These are phyloP conservation scores for Rhabdomys dilectus DNA, from an alignment of 2,113 vertebrate genomes.

Conservation along the genomic window DNA sequence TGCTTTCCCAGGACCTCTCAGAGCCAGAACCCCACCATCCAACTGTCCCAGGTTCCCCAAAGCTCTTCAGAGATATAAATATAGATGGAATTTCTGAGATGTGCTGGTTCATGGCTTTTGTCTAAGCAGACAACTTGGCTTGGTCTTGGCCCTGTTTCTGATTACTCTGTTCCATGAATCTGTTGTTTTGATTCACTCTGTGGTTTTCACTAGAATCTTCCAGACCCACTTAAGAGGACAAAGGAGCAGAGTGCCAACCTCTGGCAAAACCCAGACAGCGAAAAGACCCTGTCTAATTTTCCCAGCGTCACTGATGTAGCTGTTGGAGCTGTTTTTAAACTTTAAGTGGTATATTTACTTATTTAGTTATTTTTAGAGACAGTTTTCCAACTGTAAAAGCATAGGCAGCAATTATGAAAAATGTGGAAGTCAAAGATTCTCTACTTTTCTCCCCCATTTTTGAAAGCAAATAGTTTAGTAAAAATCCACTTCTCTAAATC, in stretches of 20 bases:
- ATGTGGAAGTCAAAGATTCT: neutral
- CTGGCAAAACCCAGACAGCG: conserved; percentile 29
- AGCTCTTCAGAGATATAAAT: conserved; percentile 65
- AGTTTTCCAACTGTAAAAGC: conserved; percentile 63
- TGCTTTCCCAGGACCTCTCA: neutral
- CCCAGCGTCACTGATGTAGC: neutral
- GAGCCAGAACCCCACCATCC: conserved; percentile 18
- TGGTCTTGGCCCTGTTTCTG: conserved; percentile 47
- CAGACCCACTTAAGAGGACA: conserved; percentile 68
- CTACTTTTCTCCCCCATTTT: neutral
- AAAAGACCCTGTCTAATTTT: conserved; percentile 21
- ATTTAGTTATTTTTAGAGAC: conserved; percentile 68
- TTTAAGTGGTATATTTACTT: conserved; percentile 61
- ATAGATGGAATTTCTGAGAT: conserved; percentile 37
- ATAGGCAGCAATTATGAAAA: conserved; percentile 55
- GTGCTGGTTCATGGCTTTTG: conserved; percentile 65
- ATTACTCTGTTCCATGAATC: conserved; percentile 33
- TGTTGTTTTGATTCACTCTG: conserved; percentile 48
- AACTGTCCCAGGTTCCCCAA: conserved; percentile 13
- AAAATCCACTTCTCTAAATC: conserved; percentile 13
- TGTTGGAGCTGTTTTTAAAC: conserved; percentile 52
- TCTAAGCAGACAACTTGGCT: conserved; percentile 40
- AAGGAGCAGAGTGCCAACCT: neutral
- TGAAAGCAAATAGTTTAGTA: conserved; percentile 36
- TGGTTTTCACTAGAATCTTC: conserved; percentile 72